phyloP scores from a whole-genome alignment of 2,113 vertebrate genomes.

The Lonchura striata region DNA sequence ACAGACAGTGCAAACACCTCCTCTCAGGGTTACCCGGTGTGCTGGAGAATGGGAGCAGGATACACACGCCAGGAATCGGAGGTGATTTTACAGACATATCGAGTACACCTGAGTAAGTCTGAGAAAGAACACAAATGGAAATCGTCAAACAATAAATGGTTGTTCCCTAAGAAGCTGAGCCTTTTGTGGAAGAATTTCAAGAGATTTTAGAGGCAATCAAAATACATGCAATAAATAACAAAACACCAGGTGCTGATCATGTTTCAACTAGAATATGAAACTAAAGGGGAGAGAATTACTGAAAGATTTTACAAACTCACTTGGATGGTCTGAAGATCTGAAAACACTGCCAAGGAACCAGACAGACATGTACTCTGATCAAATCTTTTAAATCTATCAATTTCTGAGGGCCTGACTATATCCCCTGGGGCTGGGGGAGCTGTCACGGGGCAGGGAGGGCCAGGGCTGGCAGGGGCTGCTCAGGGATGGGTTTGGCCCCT shows the following conservation, averaged over 20 bases:
- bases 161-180: slow-evolving; percentile 7
- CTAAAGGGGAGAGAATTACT: not conserved
- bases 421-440: no score
- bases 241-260: slow-evolving; percentile 3
- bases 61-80: fast-evolving
- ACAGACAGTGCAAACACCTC: not conserved
- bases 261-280: not conserved
- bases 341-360: not conserved
- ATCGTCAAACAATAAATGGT: not conserved
- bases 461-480: no score
- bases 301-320: not conserved
- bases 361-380: not conserved
- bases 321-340: not conserved
- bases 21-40: not conserved
- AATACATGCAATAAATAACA: not conserved
- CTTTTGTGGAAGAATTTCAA: slow-evolving; percentile 1
- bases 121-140: not conserved
- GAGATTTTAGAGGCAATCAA: slow-evolving; percentile 10
- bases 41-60: not conserved
- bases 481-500: no score
- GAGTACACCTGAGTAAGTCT: not conserved
- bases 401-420: not conserved
- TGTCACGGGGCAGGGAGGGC: no score
- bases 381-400: not conserved
- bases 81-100: not conserved